phyloP scores from a whole-genome alignment of 2,888 invertebrate genomes.

The Gisinianus flammeolus region DNA sequence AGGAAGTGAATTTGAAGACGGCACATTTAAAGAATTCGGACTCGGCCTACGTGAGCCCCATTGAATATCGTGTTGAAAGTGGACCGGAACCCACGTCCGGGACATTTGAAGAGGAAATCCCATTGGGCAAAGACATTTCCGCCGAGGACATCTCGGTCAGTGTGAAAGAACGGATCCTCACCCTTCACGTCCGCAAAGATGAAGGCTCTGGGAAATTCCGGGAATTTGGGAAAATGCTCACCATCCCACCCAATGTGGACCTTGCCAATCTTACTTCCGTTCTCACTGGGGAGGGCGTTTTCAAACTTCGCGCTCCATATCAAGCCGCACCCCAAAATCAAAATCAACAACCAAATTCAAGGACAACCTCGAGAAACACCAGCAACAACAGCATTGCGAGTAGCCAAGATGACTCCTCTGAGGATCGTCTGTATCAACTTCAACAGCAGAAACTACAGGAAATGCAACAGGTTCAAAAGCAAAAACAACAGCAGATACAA shows the following conservation, averaged over 20 bases:
- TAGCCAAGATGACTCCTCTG: background rate
- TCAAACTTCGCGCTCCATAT: background rate
- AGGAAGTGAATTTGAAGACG: background rate
- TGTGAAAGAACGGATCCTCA: background rate
- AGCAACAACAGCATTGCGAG: background rate
- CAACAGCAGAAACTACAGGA: background rate
- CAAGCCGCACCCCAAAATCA: too few relatives aligned
- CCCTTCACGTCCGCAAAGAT: background rate
- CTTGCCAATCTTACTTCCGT: background rate
- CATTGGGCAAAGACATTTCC: background rate
- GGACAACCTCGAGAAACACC: background rate
- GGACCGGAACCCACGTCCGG: background rate
- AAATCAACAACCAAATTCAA: background rate
- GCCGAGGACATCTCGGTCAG: background rate
- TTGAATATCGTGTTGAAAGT: background rate
- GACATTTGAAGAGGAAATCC: background rate
- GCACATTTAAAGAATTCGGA: background rate
- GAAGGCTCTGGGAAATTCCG: background rate
- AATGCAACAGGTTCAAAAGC: too few relatives aligned
- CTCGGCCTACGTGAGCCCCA: background rate
- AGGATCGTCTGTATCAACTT: background rate
- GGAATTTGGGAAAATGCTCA: conserved; percentile 8
- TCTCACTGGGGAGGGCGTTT: background rate
- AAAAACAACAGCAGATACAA: too few relatives aligned
- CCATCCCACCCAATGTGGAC: background rate